Evolutionary conservation across 2,888 invertebrate genomes (phyloP).

Genomic region (Hipparchia semele): DNA sequence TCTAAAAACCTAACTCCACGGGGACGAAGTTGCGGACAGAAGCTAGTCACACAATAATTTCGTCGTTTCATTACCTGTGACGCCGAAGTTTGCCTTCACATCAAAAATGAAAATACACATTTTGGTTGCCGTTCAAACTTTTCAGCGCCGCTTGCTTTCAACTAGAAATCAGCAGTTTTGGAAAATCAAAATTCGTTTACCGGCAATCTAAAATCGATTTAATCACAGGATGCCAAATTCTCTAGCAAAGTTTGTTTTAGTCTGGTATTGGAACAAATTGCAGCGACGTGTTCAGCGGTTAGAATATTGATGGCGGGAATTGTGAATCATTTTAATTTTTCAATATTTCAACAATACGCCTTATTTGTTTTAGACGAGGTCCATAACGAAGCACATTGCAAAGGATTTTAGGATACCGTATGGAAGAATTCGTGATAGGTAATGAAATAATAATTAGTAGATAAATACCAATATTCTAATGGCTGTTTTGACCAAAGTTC

Average conservation of each 20-base stretch:
- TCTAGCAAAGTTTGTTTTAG: conserved; percentile 73
- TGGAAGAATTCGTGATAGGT: too few relatives aligned
- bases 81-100: conserved; percentile 39
- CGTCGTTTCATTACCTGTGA: neutral
- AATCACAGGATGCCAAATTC: conserved; percentile 79
- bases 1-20: too few relatives aligned
- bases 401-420: too few relatives aligned
- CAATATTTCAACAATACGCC: conserved; percentile 28
- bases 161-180: conserved; percentile 75
- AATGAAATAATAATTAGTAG: too few relatives aligned
- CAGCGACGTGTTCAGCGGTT: conserved; percentile 73
- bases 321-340: conserved; percentile 56
- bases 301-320: conserved; percentile 70
- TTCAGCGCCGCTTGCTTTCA: conserved; percentile 64
- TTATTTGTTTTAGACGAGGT: neutral
- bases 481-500: too few relatives aligned
- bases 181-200: conserved; percentile 62
- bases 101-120: conserved; percentile 59
- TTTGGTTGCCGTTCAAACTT: conserved; percentile 61
- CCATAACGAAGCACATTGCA: too few relatives aligned
- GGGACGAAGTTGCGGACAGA: too few relatives aligned
- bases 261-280: conserved; percentile 79
- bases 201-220: conserved; percentile 80
- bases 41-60: too few relatives aligned
- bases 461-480: too few relatives aligned